phyloP scores from a whole-genome alignment of 2,888 invertebrate genomes.

The Eucera pruinosa region DNA sequence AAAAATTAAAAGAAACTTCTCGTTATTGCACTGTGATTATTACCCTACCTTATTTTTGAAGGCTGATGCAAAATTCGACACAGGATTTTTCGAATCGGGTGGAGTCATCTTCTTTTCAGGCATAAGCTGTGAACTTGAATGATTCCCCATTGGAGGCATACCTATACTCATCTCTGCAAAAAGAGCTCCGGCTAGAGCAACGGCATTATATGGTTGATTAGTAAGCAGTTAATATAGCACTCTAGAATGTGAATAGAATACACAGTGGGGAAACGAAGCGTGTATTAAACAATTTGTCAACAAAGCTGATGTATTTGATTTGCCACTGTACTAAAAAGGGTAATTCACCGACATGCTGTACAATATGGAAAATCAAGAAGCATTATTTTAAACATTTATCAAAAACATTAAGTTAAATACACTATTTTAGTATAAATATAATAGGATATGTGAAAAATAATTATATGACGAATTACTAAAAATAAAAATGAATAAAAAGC shows the following conservation, averaged over 20 bases:
- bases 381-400: neutral
- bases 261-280: neutral
- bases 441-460: neutral
- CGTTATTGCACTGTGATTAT: neutral
- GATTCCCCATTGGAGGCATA: conserved; percentile 80
- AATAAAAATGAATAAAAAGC: neutral
- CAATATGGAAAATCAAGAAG: neutral
- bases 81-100: conserved; percentile 85
- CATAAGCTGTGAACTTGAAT: conserved; percentile 77
- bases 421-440: neutral
- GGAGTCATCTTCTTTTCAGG: conserved; percentile 88
- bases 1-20: neutral
- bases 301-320: neutral
- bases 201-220: conserved; percentile 73
- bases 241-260: conserved; percentile 33
- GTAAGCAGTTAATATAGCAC: conserved; percentile 75
- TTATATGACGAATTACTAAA: neutral
- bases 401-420: neutral
- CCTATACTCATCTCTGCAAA: conserved; percentile 83
- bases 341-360: neutral
- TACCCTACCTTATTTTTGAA: conserved; percentile 86
- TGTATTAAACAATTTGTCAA: conserved; percentile 1
- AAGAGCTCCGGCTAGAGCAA: conserved; percentile 82
- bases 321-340: neutral
- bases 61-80: conserved; percentile 87